Evolutionary conservation across 2,888 invertebrate genomes (phyloP).

Genomic region (Eupithecia exiguata): DNA sequence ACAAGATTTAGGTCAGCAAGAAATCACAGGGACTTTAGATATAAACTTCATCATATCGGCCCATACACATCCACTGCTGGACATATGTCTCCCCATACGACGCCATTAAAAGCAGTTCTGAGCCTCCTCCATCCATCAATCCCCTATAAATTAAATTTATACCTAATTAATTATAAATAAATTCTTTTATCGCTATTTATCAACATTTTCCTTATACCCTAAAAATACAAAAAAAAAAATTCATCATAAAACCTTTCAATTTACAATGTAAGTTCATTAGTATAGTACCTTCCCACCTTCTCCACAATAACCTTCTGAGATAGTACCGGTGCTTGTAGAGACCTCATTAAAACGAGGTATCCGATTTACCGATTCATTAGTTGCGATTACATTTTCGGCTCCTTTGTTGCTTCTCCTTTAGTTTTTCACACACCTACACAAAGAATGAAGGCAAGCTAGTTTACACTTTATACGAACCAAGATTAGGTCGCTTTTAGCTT

Average conservation of each 20-base stretch:
- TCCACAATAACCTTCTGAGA: background rate
- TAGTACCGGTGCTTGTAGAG: background rate
- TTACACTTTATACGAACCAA: background rate
- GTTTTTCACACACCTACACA: background rate
- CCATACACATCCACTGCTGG: too few species aligned
- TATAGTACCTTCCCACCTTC: background rate
- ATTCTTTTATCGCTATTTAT: too few species aligned
- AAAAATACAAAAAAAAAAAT: too few species aligned
- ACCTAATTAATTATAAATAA: too few species aligned
- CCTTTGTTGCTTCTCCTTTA: background rate
- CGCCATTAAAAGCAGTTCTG: too few species aligned
- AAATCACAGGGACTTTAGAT: background rate
- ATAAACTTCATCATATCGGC: too few species aligned
- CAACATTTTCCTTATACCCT: too few species aligned
- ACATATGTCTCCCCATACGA: too few species aligned
- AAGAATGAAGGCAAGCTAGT: background rate
- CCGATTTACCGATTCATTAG: background rate
- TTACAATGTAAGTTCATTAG: background rate
- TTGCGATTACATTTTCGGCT: background rate
- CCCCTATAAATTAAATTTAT: too few species aligned
- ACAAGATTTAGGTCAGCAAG: background rate
- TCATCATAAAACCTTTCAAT: background rate
- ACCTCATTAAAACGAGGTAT: background rate
- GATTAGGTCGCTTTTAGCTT: background rate
- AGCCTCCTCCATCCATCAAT: too few species aligned